Percentiles rank a stretch among this genome's conserved stretches.
phyloP scores from a whole-genome alignment of 2,113 vertebrate species.

The Ivindomyrus marchei region DNA sequence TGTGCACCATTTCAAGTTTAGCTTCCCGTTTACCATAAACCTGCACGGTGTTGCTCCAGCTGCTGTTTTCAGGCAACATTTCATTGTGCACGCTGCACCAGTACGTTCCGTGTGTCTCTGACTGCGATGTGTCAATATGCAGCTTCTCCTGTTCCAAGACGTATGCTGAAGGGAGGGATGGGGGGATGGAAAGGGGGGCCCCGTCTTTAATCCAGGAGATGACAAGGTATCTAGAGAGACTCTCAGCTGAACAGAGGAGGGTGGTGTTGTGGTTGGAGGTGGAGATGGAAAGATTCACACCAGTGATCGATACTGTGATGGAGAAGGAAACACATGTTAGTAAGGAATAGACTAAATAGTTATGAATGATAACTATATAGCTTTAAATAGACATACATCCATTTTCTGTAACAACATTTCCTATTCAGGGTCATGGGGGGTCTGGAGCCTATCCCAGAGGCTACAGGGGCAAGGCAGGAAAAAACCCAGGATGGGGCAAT shows the following conservation, averaged over 20 bases:
- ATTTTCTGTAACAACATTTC: not conserved
- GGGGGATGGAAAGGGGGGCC: not conserved
- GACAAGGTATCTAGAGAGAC: not conserved
- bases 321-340: not conserved
- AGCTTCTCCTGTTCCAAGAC: not conserved
- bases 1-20: not conserved
- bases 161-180: not conserved
- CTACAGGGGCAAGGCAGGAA: not conserved
- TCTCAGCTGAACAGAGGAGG: not conserved
- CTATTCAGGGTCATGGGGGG: not conserved
- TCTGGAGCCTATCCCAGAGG: not conserved
- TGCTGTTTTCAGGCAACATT: not conserved
- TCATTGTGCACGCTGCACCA: not conserved
- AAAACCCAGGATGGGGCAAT: not conserved
- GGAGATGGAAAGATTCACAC: not conserved
- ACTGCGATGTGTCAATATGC: not conserved
- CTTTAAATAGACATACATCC: not conserved
- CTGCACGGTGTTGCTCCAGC: not conserved
- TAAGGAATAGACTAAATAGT: not conserved
- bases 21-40: not conserved
- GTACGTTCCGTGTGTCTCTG: not conserved
- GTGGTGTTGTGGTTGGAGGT: not conserved
- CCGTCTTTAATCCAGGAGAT: conserved; percentile 3
- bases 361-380: not conserved
- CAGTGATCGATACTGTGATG: not conserved